Evolutionary conservation across 2,888 invertebrate genomes (phyloP), one percentile per base, ranked within the genome.

Genomic region (Toxonevra muliebris): DNA sequence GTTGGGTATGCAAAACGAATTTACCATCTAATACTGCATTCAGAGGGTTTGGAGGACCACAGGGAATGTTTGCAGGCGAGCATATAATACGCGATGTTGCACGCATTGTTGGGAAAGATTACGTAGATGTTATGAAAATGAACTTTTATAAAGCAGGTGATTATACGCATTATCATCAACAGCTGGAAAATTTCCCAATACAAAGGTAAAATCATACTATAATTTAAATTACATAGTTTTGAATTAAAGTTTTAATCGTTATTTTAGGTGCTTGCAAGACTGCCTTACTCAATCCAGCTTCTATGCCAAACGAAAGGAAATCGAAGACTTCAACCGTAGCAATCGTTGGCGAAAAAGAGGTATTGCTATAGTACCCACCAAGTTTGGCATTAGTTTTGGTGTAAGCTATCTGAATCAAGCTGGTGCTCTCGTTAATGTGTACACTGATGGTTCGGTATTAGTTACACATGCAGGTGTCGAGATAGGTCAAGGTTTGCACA

Each of bases 401-500:
- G 89, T 89, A 10, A 86, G 88, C 70, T 89, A 92, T 77, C 82
- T 96, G 41, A 95, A 95, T 82, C 96, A 96, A 87, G 92, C 90
- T 2, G 96, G 95, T 9, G 96, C 97, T 0, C 86, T 98, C 64
- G 88, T 98, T 1, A 89, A 94, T 53, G 88, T 96, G n/a, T 96
- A 97, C 80, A 87, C 87, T 0, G 94, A 95, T 83, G 97, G 96
- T 1, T 95, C 96, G 0, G 94, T 98, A 2, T 87, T 97, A 12
- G 77, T 98, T 17, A 90, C 92, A 0, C 96, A 96, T 81, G 96
- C 95, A 43, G 97, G 97, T n/a, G 92, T 93, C 10, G 98, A 98
- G 88, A 97, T 98, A 93, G 98, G 98, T 0, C 98, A 98, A 86
- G 98, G 98, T 1, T 87, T 98, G 5, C 94, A 97, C 81, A 98